Conservation (phyloP, 2,113 vertebrate genomes). For the Ceyx margarethae region DNA sequence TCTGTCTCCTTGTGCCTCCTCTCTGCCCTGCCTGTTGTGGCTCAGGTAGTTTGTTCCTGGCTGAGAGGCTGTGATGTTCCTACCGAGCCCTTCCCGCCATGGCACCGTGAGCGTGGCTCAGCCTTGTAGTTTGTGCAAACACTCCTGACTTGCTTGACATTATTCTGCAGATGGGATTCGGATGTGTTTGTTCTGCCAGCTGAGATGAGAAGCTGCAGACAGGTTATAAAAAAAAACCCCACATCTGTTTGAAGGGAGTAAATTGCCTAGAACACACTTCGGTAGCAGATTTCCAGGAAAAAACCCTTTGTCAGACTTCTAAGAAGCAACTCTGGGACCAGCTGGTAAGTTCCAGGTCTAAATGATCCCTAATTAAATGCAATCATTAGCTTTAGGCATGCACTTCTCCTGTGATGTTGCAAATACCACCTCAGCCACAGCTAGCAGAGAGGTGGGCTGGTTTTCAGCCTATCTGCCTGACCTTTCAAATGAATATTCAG, state of each 20-base stretch:
- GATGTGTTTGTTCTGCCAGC: conserved; percentile 17
- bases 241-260: not conserved
- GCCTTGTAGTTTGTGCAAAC: not conserved
- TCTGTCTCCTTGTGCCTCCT: not conserved
- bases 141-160: not conserved
- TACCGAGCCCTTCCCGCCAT: fast-evolving
- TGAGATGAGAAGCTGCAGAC: conserved; percentile 5
- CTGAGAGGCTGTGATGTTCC: not conserved
- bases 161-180: not conserved
- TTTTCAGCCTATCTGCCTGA: not conserved
- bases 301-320: conserved; percentile 17
- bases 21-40: not conserved
- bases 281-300: conserved; percentile 50
- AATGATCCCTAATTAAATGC: not conserved
- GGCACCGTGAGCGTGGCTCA: fast-evolving
- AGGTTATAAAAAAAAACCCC: not conserved
- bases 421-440: not conserved
- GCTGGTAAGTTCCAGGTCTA: not conserved
- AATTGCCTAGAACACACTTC: not conserved
- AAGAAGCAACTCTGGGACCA: not conserved
- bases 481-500: not conserved
- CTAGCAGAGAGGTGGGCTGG: not conserved
- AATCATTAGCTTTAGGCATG: not conserved
- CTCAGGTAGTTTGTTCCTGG: not conserved
- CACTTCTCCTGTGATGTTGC: not conserved